These are phyloP conservation scores for Sarcoramphus papa DNA, from an alignment of 2,797 vertebrate species.

Conservation along the genomic window DNA sequence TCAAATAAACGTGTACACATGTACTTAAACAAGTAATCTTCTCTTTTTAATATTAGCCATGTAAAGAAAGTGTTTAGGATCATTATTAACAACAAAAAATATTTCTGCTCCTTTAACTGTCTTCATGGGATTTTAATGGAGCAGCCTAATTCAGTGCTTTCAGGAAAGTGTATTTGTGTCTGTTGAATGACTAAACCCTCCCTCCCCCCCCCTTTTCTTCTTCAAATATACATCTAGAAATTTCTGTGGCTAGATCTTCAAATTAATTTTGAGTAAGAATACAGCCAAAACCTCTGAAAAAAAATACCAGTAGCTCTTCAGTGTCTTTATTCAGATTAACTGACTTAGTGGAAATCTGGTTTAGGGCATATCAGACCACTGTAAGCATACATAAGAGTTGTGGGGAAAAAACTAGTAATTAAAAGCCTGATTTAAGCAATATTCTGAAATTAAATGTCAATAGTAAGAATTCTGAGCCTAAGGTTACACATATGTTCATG, in stretches of 20 bases:
- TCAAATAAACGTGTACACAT: not conserved
- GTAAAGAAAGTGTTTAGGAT: not conserved
- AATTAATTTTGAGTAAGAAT: not conserved
- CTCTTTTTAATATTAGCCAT: not conserved
- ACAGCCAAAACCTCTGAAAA: not conserved
- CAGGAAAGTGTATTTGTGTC: not conserved
- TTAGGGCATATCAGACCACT: not conserved
- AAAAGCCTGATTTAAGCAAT: not conserved
- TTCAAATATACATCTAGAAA: not conserved
- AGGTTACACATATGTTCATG: not conserved
- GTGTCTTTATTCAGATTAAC: not conserved
- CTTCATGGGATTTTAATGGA: not conserved
- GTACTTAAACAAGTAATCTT: not conserved
- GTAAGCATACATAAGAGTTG: not conserved
- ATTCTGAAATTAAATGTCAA: slow-evolving; percentile 1
- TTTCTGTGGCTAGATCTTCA: not conserved
- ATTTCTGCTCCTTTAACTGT: not conserved
- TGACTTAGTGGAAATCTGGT: not conserved
- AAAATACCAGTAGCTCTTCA: not conserved
- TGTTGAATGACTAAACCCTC: not conserved
- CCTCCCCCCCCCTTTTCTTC: not conserved
- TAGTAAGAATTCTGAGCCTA: not conserved
- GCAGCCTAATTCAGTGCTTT: not conserved
- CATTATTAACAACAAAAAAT: not conserved
- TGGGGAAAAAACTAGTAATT: not conserved